Evolutionary conservation across 2,113 vertebrate species (phyloP), one percentile per base, ranked within the genome.

Genomic region (Apodemus sylvaticus): DNA sequence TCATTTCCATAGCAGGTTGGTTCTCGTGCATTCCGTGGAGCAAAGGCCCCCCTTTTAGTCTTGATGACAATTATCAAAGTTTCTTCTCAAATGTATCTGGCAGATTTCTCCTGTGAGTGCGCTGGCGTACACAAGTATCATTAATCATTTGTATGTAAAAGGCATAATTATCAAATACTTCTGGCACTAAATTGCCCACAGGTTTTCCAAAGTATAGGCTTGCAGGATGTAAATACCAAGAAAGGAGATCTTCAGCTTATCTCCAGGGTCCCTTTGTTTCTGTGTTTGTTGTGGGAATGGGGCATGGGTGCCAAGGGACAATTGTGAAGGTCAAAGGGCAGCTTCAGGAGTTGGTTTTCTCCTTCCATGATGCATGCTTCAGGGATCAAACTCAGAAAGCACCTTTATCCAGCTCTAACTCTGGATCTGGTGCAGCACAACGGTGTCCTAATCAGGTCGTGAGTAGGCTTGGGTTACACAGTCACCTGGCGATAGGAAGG

Each of bases 21-120:
- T 90, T 89, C 66, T 86, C 55, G 39, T 87, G 87, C 42, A 60
- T 39, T 93, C 74, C 29, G 64, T 78, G 86, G 68, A 81, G 34
- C 29, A 73, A 78, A 89, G 62, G 62, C 5, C 53, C 64, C 78
- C 78, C 68, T 36, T 94, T 36, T 91, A n/a, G 42, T 90, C 48
- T 64, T 79, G 64, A 53, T 62, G 81, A 36, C 62, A 82, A 73
- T 91, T 90, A 64, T 83, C 68, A n/a, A 87, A 60, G 2, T 34
- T 77, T 78, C 76, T 90, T 82, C 96, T 95, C 58, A 82, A 53
- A 39, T 89, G 87, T 94, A 90, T 83, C 64, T 36, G 36, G 48
- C 92, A 71, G 90, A 93, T 95, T 64, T 95, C 91, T 82, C 58
- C 86, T 22, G 64, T 11, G 24, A 81, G 70, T 88, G 55, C 91